Conservation (phyloP, 2,797 vertebrate species). For the Carapus acus region DNA sequence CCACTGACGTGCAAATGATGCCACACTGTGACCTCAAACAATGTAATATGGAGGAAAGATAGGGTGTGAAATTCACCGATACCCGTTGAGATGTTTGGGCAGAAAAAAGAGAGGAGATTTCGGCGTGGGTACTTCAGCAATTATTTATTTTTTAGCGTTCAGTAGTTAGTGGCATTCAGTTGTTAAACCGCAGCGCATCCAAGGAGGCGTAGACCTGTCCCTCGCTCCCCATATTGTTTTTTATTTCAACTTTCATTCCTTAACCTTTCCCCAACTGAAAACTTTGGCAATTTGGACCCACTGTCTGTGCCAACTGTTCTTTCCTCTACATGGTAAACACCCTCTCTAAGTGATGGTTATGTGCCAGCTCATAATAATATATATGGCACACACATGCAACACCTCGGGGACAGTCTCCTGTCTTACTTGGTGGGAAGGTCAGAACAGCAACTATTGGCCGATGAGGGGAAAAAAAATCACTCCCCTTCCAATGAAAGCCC, state of each 20-base stretch:
- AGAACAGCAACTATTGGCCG: constrained; percentile 39
- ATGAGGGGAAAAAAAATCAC: constrained; percentile 55
- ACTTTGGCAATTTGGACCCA: too few species aligned
- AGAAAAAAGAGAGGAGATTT: neutral
- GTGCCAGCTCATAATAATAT: too few species aligned
- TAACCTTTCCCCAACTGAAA: too few species aligned
- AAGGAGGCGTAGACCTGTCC: constrained; percentile 22
- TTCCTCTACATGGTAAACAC: constrained; percentile 8
- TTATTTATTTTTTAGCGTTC: too few species aligned
- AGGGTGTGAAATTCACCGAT: constrained; percentile 9
- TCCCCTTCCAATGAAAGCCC: constrained; percentile 55
- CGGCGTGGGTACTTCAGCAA: too few species aligned
- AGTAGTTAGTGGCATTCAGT: too few species aligned
- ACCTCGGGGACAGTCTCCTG: neutral
- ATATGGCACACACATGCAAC: constrained; percentile 2
- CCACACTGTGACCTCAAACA: constrained; percentile 5
- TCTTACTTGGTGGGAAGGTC: constrained; percentile 58
- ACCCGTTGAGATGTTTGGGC: constrained; percentile 6
- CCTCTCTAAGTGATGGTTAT: too few species aligned
- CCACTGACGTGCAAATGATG: constrained; percentile 15
- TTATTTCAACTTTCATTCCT: too few species aligned
- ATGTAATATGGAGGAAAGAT: constrained; percentile 1
- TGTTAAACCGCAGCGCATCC: constrained; percentile 1
- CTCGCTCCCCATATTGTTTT: too few species aligned
- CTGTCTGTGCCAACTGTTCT: too few species aligned